Percentiles rank a stretch among this genome's conserved stretches.
phyloP scores from a whole-genome alignment of 2,797 vertebrate species.

The Spinibarbus caldwelli region DNA sequence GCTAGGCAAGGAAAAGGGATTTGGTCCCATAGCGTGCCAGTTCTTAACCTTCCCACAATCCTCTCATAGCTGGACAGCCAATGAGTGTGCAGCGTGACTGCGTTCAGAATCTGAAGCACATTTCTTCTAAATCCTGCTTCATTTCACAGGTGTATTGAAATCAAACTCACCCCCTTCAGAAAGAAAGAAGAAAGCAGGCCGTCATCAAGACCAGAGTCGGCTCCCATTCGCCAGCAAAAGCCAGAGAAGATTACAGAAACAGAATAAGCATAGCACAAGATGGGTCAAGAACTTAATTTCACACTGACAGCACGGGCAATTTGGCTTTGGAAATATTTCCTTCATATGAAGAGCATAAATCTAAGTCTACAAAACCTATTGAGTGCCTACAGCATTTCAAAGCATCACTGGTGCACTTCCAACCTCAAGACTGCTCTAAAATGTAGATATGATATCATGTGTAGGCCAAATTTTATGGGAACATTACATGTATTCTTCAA shows the following conservation, averaged over 20 bases:
- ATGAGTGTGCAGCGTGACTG: conserved; percentile 68
- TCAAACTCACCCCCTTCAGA: conserved; percentile 88
- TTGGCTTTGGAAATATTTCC: conserved; percentile 87
- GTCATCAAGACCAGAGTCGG: conserved; percentile 81
- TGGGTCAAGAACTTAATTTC: conserved; percentile 90
- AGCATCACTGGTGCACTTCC: conserved; percentile 3
- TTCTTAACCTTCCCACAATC: conserved; percentile 63
- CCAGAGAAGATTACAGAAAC: conserved; percentile 79
- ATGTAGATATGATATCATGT: background rate
- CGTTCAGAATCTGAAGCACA: conserved; percentile 60
- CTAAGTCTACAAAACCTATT: conserved; percentile 61
- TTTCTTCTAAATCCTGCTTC: conserved; percentile 82
- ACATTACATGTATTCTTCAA: background rate
- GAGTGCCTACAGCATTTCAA: conserved; percentile 8
- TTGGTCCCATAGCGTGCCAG: conserved; percentile 62
- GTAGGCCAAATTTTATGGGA: background rate
- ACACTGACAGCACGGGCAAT: conserved; percentile 86
- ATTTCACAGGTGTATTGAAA: conserved; percentile 88
- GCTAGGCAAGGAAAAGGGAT: conserved; percentile 52
- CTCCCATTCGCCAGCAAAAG: conserved; percentile 79
- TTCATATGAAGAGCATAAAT: conserved; percentile 84
- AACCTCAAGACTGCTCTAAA: background rate
- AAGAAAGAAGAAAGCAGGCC: conserved; percentile 67
- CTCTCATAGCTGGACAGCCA: conserved; percentile 75
- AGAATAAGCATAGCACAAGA: conserved; percentile 83